phyloP scores from a whole-genome alignment of 2,797 vertebrate species.

The Taeniopygia guttata region DNA sequence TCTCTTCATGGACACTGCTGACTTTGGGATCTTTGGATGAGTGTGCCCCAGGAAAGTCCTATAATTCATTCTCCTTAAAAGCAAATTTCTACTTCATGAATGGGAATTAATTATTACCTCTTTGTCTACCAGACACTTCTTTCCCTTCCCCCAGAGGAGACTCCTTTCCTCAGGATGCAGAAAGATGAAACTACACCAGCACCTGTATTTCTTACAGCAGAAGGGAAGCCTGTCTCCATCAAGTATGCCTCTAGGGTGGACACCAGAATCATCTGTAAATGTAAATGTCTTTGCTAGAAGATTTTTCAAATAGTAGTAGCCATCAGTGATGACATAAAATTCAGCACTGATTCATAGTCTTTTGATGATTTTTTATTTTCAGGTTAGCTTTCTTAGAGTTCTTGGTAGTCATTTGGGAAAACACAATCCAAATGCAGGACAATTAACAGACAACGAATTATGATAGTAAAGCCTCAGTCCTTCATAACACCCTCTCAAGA shows the following conservation, averaged over 20 bases:
- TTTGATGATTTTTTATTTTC: background rate
- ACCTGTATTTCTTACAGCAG: background rate
- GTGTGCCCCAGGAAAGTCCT: background rate
- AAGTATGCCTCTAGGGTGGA: background rate
- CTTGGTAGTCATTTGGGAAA: background rate
- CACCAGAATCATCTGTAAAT: background rate
- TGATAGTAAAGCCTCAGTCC: background rate
- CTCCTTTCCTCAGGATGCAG: background rate
- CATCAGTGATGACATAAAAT: background rate
- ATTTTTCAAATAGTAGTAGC: background rate
- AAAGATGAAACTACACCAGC: background rate
- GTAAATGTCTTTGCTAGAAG: background rate
- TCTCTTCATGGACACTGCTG: background rate
- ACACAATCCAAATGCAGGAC: background rate
- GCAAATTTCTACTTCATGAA: background rate
- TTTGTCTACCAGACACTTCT: background rate
- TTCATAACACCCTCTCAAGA: background rate
- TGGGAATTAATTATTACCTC: background rate
- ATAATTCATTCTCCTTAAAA: background rate
- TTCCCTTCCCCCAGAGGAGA: background rate
- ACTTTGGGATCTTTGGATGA: background rate
- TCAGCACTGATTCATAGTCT: background rate
- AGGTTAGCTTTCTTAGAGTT: background rate
- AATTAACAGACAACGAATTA: background rate
- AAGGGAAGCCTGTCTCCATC: background rate